These are phyloP conservation scores for Drosophila demipolita DNA, from an alignment of 2,888 invertebrate genomes.

Conservation along the genomic window DNA sequence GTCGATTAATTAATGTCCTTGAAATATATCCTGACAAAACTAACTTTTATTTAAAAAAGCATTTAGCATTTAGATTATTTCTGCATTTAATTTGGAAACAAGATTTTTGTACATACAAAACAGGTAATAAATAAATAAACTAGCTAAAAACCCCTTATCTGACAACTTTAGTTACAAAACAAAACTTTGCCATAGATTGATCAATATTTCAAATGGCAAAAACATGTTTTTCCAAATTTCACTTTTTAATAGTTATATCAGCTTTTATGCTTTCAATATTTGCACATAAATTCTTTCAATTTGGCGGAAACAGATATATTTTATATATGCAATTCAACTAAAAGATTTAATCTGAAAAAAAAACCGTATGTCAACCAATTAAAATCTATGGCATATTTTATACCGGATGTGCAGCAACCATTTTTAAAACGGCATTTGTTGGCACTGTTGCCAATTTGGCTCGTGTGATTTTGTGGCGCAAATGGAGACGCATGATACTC, in stretches of 20 bases:
- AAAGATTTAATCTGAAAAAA: neutral
- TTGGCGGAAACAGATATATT: neutral
- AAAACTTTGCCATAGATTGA: neutral
- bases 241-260: neutral
- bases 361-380: neutral
- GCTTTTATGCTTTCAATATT: neutral
- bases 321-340: neutral
- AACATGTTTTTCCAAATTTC: too few relatives aligned
- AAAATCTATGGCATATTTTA: neutral
- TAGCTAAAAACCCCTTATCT: neutral
- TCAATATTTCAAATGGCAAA: neutral
- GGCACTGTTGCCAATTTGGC: constrained; percentile 37
- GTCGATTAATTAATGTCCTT: neutral
- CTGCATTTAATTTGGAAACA: too few relatives aligned
- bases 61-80: too few relatives aligned
- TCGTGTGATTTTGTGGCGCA: constrained; percentile 9
- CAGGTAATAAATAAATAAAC: neutral
- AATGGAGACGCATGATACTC: constrained; percentile 21
- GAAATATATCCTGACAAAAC: neutral
- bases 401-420: constrained; percentile 10
- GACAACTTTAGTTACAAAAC: neutral
- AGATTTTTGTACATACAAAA: neutral
- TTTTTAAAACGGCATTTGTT: constrained; percentile 3
- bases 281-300: neutral
- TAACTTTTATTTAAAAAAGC: neutral